Evolutionary conservation across 2,888 invertebrate species (phyloP), one percentile per base, ranked within the genome.

Genomic region (Scaptomyza caliginosa): DNA sequence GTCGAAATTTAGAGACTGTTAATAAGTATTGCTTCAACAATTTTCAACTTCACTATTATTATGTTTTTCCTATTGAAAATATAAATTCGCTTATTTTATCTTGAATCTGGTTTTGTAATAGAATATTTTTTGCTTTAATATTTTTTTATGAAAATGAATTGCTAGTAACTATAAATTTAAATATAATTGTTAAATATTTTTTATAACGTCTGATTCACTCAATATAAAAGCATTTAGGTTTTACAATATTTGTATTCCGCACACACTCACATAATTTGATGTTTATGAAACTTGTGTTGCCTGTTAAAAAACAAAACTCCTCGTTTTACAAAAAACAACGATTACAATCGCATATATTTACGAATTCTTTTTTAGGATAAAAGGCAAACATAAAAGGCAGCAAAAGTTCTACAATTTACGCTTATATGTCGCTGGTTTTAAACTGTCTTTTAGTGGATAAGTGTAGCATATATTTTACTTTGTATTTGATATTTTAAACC

Each of bases 21-120:
- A 71, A 64, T 81, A 86, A 83, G 79, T 81, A 71, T 81, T 87
- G 79, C 87, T 87, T 87, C 71, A 62, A 74, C 57, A 78, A 42
- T 32, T 30, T 63, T n/a, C 26, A 55, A 36, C 56, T 46, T 39
- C 43, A 38, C 8, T 34, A 8, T 7, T 36, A 36, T 32, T 62
- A 64, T 70, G 70, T 54, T 65, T 59, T 68, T 55, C 59, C 55
- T 69, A 69, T 70, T 69, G 64, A 79, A 82, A 77, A 85, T 70
- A 72, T 83, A 83, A 83, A 83, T 83, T 83, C 83, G 83, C 73
- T 83, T 75, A 77, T 69, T 77, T 57, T 71, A 49, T 76, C 17
- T 69, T 59, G 42, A 67, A 56, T 64, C 24, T 39, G 32, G 24
- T 38, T 56, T 50, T 67, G 60, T 54, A 59, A 45, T 67, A 55